Evolutionary conservation across 1,140 invertebrate genomes (phyloP).

Genomic region (Drosophila dunni): DNA sequence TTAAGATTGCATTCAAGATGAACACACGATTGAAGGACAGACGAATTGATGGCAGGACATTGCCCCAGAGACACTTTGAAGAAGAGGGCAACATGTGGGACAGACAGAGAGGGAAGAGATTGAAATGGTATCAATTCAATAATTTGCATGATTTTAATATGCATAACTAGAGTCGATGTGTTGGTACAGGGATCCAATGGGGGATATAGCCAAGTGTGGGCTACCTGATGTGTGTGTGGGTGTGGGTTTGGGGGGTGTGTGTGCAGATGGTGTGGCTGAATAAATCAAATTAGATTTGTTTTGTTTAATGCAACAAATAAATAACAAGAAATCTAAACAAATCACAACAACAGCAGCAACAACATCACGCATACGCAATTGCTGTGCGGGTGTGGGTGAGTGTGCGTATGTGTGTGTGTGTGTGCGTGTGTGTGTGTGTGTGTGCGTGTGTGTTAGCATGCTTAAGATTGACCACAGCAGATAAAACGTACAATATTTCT

Average conservation of each 20-base stretch:
- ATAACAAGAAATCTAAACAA: constrained; percentile 79
- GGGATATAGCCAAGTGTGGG: background rate
- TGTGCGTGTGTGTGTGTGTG: background rate
- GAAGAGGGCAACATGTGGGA: background rate
- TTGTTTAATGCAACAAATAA: constrained; percentile 79
- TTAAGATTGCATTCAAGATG: constrained; percentile 1
- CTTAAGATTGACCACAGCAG: constrained; percentile 57
- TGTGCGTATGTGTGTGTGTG: constrained; percentile 7
- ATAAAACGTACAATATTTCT: constrained; percentile 74
- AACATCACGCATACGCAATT: constrained; percentile 7
- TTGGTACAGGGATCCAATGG: constrained; percentile 1
- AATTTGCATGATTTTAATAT: constrained; percentile 75
- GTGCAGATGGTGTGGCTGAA: constrained; percentile 48
- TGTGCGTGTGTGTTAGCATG: constrained; percentile 18
- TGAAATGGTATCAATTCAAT: constrained; percentile 30
- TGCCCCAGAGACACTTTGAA: background rate
- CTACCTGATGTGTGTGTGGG: constrained; percentile 3
- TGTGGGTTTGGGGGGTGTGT: constrained; percentile 17
- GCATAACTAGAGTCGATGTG: constrained; percentile 36
- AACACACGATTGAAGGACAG: background rate
- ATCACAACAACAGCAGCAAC: constrained; percentile 62
- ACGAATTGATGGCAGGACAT: background rate
- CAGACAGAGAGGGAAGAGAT: background rate
- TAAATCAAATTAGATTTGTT: constrained; percentile 80
- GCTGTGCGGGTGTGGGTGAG: constrained; percentile 3